Evolutionary conservation across 2,888 invertebrate genomes (phyloP), one percentile per base, ranked within the genome.

Genomic region (Coleophora deauratella): DNA sequence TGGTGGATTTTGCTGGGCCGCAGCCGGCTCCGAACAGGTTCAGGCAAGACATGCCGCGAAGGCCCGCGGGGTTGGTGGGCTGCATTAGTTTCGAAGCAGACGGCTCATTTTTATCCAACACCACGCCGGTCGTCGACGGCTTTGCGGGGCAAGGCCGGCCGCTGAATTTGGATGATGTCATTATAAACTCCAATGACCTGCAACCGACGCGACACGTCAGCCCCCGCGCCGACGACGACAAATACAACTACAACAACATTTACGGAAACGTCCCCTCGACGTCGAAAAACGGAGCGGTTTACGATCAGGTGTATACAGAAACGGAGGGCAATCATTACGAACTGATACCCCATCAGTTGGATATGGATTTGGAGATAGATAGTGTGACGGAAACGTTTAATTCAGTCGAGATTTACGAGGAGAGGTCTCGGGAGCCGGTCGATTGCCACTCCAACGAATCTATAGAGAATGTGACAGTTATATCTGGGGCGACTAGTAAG

Each of bases 1-100:
- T 93, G 0, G 92, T 93, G 0, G 94, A 94, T 62, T 93, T 93
- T 62, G 90, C 90, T 1, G 76, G 72, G 0, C 77, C 70, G 32
- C 79, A 71, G 38, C 69, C 72, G 0, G 67, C 71, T 0, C 71
- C 73, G 2, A 72, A 62, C 33, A 62, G 73, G 33, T 79, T 72
- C 41, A 59, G 73, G 0, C 72, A 69, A 28, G 80, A 80, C 11
- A 62, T 72, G 59, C 75, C 79, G 0, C 58, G 79, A 6, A 55
- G 85, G 3, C 85, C 85, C 0, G 40, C 79, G 6, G 84, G 82
- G 0, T 46, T 85, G 21, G 81, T 79, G 1, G 85, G 84, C 0
- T 78, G 81, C 48, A 72, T 70, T 36, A 74, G 76, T 33, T 84
- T 84, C 41, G 86, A 86, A 2, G 65, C 78, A 2, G 86, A 86